Evolutionary conservation across 2,888 invertebrate genomes (phyloP), one percentile per base, ranked within the genome.

Genomic region (Nineta flava): DNA sequence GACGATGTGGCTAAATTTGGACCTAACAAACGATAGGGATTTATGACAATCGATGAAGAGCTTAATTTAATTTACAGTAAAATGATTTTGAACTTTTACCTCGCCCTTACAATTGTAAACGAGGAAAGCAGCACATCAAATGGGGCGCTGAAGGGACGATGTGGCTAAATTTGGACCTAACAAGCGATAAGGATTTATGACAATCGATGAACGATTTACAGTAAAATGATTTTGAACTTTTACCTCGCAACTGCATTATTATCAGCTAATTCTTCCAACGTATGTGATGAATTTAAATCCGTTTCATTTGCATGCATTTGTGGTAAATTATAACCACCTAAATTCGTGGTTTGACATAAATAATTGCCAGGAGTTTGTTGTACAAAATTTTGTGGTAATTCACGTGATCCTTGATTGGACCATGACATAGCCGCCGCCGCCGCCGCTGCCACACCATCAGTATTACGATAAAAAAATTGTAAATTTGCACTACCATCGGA

Each of bases 401-500:
- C 53, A 57, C 72, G 68, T 53, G 72, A 73, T 40, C 71, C 72
- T 42, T 73, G 73, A 64, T 77, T 73, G 60, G 72, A 73, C 71
- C 76, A 76, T 12, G 64, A 66, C 49, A 65, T 67, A 17, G 19
- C 13, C n/a, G 13, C 26, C 26, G 26, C 7, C 2, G 42, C 16
- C 9, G 17, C 42, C 26, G 26, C 7, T 10, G 42, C 16, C 9
- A n/a, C 42, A n/a, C 17, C 12, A 51, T 67, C 70, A 53, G 66
- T 66, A 52, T 63, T 61, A 48, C 45, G 77, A 61, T 76, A 79
- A 60, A 73, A 76, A 56, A 81, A 79, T 57, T 87, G 87, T 55
- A 94, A 78, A 71, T 94, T 92, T 49, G 94, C 93, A 50, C 94
- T 94, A 57, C 95, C 95, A 70, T 95, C 95, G 40, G 94, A 94